Conservation (phyloP, 2,797 vertebrate genomes). For the Enteromius unitaeniatus region DNA sequence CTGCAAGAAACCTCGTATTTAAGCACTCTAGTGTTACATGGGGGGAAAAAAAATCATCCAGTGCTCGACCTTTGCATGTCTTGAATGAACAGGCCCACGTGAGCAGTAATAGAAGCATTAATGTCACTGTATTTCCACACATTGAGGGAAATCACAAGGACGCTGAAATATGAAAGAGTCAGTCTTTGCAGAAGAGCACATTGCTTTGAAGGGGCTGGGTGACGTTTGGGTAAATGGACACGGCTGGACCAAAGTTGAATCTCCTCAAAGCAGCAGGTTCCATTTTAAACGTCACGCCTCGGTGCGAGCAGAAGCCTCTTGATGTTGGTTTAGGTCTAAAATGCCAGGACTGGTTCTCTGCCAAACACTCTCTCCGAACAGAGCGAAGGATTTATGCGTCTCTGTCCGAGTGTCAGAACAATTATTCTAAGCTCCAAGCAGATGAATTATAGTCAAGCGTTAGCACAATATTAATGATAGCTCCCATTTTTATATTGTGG, state of each 20-base stretch:
- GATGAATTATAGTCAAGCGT: slow-evolving; percentile 79
- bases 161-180: not conserved
- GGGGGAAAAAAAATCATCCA: slow-evolving; percentile 64
- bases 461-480: slow-evolving; percentile 75
- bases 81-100: slow-evolving; percentile 62
- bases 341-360: slow-evolving; percentile 75
- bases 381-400: slow-evolving; percentile 81
- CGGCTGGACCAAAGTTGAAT: slow-evolving; percentile 23
- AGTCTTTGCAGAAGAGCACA: not conserved
- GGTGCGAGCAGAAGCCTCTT: slow-evolving; percentile 15
- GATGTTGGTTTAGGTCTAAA: slow-evolving; percentile 42
- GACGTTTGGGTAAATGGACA: slow-evolving; percentile 22
- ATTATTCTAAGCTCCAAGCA: slow-evolving; percentile 77
- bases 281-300: slow-evolving; percentile 32
- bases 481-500: slow-evolving; percentile 73
- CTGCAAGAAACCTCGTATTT: slow-evolving; percentile 66
- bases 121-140: slow-evolving; percentile 14
- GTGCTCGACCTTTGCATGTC: slow-evolving; percentile 66
- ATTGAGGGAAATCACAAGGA: slow-evolving; percentile 9
- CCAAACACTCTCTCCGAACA: slow-evolving; percentile 77
- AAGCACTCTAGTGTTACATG: slow-evolving; percentile 58
- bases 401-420: slow-evolving; percentile 81
- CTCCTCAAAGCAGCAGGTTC: slow-evolving; percentile 42
- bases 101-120: not conserved
- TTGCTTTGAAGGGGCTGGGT: not conserved